These are phyloP conservation scores for Hoplodrina ambigua DNA, from an alignment of 2,888 invertebrate genomes.

Conservation along the genomic window DNA sequence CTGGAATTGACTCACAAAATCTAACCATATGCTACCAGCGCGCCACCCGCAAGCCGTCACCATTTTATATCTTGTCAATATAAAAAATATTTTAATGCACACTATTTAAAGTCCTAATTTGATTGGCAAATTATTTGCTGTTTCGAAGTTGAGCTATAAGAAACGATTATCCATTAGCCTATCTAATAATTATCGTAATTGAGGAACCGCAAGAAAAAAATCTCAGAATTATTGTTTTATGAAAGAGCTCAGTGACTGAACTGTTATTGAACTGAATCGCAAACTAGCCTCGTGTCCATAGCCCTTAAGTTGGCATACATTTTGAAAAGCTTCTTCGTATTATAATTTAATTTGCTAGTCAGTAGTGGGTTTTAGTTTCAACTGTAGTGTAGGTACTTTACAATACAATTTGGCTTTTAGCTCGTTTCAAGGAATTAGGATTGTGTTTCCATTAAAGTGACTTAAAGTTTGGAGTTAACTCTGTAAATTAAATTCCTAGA, in stretches of 20 bases:
- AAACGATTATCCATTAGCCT: too few relatives aligned
- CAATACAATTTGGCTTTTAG: conserved; percentile 1
- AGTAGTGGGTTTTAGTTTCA: conserved; percentile 9
- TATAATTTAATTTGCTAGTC: conserved; percentile 2
- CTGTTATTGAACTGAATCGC: background rate
- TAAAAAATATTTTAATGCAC: too few relatives aligned
- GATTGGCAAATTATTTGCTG: too few relatives aligned
- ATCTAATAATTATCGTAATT: too few relatives aligned
- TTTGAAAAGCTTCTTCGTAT: background rate
- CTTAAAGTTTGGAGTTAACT: background rate
- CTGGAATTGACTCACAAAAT: too few relatives aligned
- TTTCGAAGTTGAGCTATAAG: too few relatives aligned
- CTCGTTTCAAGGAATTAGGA: conserved; percentile 10
- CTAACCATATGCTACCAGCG: too few relatives aligned
- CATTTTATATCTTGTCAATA: too few relatives aligned
- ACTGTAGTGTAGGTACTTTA: background rate
- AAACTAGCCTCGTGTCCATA: background rate
- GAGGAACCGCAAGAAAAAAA: too few relatives aligned
- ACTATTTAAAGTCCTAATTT: too few relatives aligned
- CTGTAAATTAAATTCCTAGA: conserved; percentile 3
- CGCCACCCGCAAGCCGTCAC: too few relatives aligned
- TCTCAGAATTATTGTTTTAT: background rate
- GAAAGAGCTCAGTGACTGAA: background rate
- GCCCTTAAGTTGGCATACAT: background rate
- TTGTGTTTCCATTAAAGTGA: conserved; percentile 28